Conservation (phyloP, 2,797 vertebrate species). For the Danio choprae region DNA sequence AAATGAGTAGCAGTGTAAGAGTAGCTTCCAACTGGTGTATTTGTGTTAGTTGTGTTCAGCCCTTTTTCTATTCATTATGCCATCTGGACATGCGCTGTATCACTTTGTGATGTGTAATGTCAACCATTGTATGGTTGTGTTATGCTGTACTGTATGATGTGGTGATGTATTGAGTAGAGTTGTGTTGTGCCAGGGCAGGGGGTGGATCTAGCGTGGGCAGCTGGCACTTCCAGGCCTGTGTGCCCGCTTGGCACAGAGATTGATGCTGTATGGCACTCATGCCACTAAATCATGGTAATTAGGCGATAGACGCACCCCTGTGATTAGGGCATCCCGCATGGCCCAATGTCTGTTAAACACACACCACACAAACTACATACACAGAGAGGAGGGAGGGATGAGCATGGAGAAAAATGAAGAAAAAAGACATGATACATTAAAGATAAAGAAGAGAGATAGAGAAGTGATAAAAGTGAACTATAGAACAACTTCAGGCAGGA, state of each 20-base stretch:
- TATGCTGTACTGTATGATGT: background rate
- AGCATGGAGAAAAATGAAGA: slow-evolving; percentile 34
- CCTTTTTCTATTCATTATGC: background rate
- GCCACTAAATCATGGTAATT: slow-evolving; percentile 65
- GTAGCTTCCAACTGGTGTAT: too few relatives aligned
- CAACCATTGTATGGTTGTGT: background rate
- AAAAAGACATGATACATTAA: slow-evolving; percentile 24
- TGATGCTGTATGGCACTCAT: slow-evolving; percentile 60
- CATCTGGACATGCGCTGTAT: background rate
- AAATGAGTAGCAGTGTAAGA: too few relatives aligned
- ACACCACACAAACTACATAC: slow-evolving; percentile 39
- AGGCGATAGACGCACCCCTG: slow-evolving; percentile 58
- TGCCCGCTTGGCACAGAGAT: slow-evolving; percentile 55
- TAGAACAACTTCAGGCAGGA: slow-evolving; percentile 16
- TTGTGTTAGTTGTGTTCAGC: too few relatives aligned
- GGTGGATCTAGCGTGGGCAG: slow-evolving; percentile 48
- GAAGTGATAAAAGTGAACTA: slow-evolving; percentile 18
- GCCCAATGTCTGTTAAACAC: slow-evolving; percentile 52
- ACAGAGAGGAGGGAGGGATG: slow-evolving; percentile 62
- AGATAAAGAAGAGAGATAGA: slow-evolving; percentile 25
- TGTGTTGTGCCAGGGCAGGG: slow-evolving; percentile 26
- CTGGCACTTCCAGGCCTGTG: slow-evolving; percentile 43
- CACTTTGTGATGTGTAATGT: background rate
- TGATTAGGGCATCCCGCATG: slow-evolving; percentile 59
- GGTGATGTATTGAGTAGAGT: background rate